phyloP scores from a whole-genome alignment of 2,797 vertebrate species.

The Betta splendens region DNA sequence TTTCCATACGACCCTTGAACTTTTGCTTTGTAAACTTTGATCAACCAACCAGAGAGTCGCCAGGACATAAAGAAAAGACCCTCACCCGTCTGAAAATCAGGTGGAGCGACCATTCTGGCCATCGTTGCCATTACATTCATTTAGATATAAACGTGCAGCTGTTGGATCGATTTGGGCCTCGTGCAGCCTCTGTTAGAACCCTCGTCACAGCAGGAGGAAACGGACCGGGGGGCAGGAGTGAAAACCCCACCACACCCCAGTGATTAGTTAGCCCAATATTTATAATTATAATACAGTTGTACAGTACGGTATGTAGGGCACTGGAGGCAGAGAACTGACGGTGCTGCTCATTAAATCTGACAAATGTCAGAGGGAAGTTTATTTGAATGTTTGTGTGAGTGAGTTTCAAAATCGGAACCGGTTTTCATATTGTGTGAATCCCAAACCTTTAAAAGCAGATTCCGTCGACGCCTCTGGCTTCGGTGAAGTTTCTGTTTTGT shows the following conservation, averaged over 20 bases:
- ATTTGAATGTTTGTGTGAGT: not conserved
- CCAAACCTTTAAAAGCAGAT: not conserved
- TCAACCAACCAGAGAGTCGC: too few species aligned
- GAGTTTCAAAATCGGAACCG: not conserved
- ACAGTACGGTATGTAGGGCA: not conserved
- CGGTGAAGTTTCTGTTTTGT: not conserved
- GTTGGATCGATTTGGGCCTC: too few species aligned
- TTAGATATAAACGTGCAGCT: not conserved
- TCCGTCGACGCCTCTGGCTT: not conserved
- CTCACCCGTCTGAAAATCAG: not conserved
- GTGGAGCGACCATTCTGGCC: not conserved
- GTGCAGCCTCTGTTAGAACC: constrained; percentile 8
- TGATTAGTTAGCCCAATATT: not conserved
- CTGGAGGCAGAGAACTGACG: constrained; percentile 3
- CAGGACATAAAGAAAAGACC: too few species aligned
- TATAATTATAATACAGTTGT: constrained; percentile 14
- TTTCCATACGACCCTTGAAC: constrained; percentile 18
- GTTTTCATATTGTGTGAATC: not conserved
- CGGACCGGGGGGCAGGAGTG: constrained; percentile 1
- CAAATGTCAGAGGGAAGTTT: not conserved
- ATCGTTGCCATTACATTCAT: not conserved
- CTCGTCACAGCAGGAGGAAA: constrained; percentile 3
- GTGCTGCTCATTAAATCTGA: not conserved
- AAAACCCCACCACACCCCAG: constrained; percentile 12
- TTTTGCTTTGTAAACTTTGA: not conserved